phyloP scores from a whole-genome alignment of 2,888 invertebrate species.

The Pseudococcus longispinus region DNA sequence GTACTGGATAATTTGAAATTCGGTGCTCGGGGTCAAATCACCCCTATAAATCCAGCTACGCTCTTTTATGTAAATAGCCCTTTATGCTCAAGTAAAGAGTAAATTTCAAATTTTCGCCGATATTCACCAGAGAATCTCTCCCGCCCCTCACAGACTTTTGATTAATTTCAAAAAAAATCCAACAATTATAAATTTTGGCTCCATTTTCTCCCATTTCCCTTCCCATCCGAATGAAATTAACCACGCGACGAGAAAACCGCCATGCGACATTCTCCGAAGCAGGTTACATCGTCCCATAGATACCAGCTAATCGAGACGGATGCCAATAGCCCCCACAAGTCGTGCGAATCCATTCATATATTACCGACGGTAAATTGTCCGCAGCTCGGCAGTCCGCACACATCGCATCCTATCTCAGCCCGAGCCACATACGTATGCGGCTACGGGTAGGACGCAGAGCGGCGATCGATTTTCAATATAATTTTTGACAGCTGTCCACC shows the following conservation, averaged over 20 bases:
- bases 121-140: no score
- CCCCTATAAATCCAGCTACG: no score
- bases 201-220: neutral
- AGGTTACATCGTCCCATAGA: neutral
- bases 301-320: neutral
- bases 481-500: constrained; percentile 37
- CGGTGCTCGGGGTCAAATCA: no score
- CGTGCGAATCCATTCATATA: neutral
- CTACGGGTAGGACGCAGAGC: neutral
- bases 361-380: neutral
- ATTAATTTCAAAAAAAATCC: neutral
- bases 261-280: neutral
- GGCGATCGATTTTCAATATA: neutral
- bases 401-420: neutral
- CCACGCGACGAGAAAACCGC: neutral
- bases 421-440: no score
- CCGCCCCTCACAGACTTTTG: neutral
- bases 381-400: no score
- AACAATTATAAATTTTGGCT: neutral
- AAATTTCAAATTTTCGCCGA: no score
- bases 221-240: neutral
- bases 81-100: no score
- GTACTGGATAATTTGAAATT: no score
- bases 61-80: no score
- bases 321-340: neutral